Evolutionary conservation across 2,888 invertebrate species (phyloP), one percentile per base, ranked within the genome.

Genomic region (Lycia hirtaria): DNA sequence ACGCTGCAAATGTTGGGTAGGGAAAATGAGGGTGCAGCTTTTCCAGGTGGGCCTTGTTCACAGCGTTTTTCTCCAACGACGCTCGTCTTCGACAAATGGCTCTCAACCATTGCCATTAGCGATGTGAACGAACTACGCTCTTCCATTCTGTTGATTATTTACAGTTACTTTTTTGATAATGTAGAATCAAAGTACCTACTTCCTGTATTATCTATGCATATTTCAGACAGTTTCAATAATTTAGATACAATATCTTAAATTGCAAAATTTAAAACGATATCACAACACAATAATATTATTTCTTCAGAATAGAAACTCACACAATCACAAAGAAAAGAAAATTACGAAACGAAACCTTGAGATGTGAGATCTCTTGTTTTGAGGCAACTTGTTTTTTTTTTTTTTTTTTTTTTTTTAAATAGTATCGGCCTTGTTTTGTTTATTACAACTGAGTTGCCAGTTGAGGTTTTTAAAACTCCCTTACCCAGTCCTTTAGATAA

Each of bases 41-140:
- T 22, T 6, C 38, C 45, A 10, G 32, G 17, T 64, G 45, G 2
- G 7, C 67, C 24, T 15, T 33, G 33, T 4, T 69, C 69, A 7
- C 69, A 71, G 9, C 76, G 68, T 17, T 64, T 66, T 65, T 72
- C 28, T 68, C 69, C 53, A 76, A 72, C 26, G 77, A 72, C 26
- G 56, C 78, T 85, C 1, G 81, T 81, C 57, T 83, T 85, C 0
- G 89, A 89, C n/a, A 89, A 69, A 60, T 90, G 89, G 60, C 80
- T 87, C 44, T 88, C 85, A 20, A 88, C 87, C 44, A 89, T 68
- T 14, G 82, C 86, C 67, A 87, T 74, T 33, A 90, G 67, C 9
- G 89, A 89, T 0, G 88, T 70, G 72, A 83, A 88, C 1, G 81
- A 83, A 64, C 78, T 74, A 10, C 85, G 82, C 28, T 89, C 88